Evolutionary conservation across 2,797 vertebrate species (phyloP), one percentile per base, ranked within the genome.

Genomic region (Bucorvus abyssinicus): DNA sequence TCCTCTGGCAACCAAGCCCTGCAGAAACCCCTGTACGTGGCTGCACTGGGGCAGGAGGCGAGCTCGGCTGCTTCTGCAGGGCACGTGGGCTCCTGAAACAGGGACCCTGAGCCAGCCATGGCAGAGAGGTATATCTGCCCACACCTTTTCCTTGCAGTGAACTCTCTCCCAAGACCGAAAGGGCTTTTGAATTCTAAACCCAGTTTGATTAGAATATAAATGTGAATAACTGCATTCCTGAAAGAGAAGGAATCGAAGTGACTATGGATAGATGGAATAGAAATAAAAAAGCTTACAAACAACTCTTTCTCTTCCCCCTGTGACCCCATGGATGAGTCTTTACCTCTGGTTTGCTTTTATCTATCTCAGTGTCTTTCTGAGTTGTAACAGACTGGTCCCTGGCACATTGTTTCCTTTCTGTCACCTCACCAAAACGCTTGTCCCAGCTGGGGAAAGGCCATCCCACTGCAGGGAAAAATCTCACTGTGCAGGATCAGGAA

Each of bases 191-290:
- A 90, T 17, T 52, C 23, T 11, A 79, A 90, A 82, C 73, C 47
- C 67, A 63, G 20, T 75, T 84, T 94, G 89, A 91, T 74, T 90
- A 70, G 75, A 73, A 69, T 55, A 42, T 80, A 80, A 94, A 79
- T 55, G 52, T 79, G 67, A 91, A 70, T 74, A 93, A 77, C 42
- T 78, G 12, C 29, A 9, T 63, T 73, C 69, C 56, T 89, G 47
- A 83, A 70, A 73, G 29, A 74, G 78, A 5, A 90, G 44, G 29
- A 74, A 56, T 56, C 30, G 3, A 29, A 42, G 15, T 52, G 56
- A 61, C 63, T 14, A 4, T 10, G 68, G 52, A 14, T 63, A 93
- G 75, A 47, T 32, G 56, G 71, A 79, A 82, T 2, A 70, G 50
- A 77, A 93, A 83, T 82, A 68, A 50, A 87, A 89, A 52, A 87